phyloP scores from a whole-genome alignment of 1,140 invertebrate species.

The Caligus rogercresseyi region DNA sequence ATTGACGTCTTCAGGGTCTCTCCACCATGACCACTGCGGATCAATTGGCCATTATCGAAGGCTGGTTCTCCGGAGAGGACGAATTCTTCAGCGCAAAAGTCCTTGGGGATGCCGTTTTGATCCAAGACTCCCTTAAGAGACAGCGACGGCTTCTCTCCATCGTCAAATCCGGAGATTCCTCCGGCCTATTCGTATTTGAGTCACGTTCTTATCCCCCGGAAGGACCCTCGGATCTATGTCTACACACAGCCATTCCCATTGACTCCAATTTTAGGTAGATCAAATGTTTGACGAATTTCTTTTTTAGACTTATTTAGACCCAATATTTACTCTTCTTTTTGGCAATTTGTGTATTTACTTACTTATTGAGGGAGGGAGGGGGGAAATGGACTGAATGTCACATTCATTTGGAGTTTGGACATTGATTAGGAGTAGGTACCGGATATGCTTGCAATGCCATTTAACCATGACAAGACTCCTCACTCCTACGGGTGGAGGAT shows the following conservation, averaged over 20 bases:
- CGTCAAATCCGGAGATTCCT: conserved; percentile 41
- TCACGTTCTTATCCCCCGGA: conserved; percentile 39
- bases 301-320: no score
- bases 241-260: conserved; percentile 53
- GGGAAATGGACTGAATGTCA: no score
- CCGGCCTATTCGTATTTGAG: conserved; percentile 41
- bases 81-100: background rate
- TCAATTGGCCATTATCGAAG: conserved; percentile 5
- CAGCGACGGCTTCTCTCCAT: conserved; percentile 44
- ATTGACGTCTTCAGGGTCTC: no score
- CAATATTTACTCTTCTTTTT: no score
- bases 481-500: no score
- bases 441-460: no score
- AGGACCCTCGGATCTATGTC: conserved; percentile 45
- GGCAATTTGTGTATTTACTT: no score
- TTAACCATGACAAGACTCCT: no score
- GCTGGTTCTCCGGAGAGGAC: background rate
- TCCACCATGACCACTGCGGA: conserved; percentile 15
- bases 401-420: no score
- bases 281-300: conserved; percentile 42
- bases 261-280: conserved; percentile 53
- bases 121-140: conserved; percentile 37
- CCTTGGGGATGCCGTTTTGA: conserved; percentile 34
- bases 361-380: no score
- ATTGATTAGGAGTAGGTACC: no score